Evolutionary conservation across 2,888 invertebrate genomes (phyloP).

Genomic region (Agonum fuliginosum): DNA sequence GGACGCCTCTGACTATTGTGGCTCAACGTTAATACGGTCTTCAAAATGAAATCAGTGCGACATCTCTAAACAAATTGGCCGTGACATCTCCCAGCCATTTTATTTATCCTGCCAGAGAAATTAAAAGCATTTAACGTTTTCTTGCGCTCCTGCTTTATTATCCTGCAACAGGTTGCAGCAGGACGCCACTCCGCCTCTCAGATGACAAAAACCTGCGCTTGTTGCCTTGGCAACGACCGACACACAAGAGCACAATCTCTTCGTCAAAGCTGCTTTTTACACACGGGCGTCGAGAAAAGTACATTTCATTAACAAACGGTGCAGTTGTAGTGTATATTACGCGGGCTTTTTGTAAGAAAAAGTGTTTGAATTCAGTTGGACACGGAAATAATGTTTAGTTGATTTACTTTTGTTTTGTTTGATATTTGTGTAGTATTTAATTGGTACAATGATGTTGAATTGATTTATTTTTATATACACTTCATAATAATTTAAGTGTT

Average conservation of each 20-base stretch:
- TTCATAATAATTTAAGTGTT: too few relatives aligned
- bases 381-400: too few relatives aligned
- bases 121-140: slow-evolving; percentile 35
- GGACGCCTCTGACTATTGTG: too few relatives aligned
- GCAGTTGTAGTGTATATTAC: slow-evolving; percentile 10
- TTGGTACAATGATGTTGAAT: too few relatives aligned
- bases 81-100: background rate
- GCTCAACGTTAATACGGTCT: too few relatives aligned
- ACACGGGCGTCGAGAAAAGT: slow-evolving; percentile 19
- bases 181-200: slow-evolving; percentile 18
- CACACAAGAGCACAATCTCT: background rate
- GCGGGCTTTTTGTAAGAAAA: slow-evolving; percentile 17
- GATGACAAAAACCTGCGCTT: slow-evolving; percentile 19
- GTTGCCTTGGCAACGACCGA: slow-evolving; percentile 13
- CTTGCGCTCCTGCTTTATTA: slow-evolving; percentile 37
- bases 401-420: too few relatives aligned
- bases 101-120: slow-evolving; percentile 1
- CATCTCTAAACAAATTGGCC: too few relatives aligned
- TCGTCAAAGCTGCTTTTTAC: slow-evolving; percentile 24
- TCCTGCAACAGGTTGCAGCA: slow-evolving; percentile 29
- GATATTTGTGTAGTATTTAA: too few relatives aligned
- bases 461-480: too few relatives aligned
- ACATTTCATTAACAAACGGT: slow-evolving; percentile 38
- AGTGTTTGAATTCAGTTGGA: slow-evolving; percentile 35
- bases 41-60: too few relatives aligned